Evolutionary conservation across 2,888 invertebrate species (phyloP), one percentile per base, ranked within the genome.

Genomic region (Leistus spinibarbis): DNA sequence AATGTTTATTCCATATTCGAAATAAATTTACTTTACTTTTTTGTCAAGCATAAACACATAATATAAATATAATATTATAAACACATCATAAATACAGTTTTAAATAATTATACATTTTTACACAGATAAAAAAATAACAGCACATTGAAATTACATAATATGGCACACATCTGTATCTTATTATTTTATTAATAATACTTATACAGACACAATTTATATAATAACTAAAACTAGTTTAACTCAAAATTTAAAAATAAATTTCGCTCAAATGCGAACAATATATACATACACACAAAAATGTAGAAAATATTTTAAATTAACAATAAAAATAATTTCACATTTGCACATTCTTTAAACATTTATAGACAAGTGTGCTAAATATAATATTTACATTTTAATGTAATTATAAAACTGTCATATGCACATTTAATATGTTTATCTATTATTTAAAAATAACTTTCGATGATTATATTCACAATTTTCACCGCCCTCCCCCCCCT

Each of bases 91-190:
- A n/a, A 24, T 72, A 73, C 60, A 67, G 57, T 67, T 40, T 40
- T 67, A 62, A 72, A 73, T 73, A 66, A 73, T 73, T 67, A 60
- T 67, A 67, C 73, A 73, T 67, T 67, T 66, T 62, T 67, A 73
- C 62, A 67, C 67, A 67, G 54, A 40, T 67, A 60, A 67, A 73
- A 73, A 73, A 72, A 27, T 40, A 57, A 60, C 57, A 56, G 67
- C 73, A 73, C 60, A 73, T 67, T 67, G 67, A 73, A 67, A 73
- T 73, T 67, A 73, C 60, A 73, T 73, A n/a, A n/a, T n/a, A 73
- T 73, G 73, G 73, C 73, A 73, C 73, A 73, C 67, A 67, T 53
- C 60, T 67, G 67, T 62, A 73, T 73, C 53, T 66, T 66, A 65
- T 66, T 64, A 5, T 24, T 56, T 24, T 66, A 40, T 53, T 66